Conservation (phyloP, 2,113 vertebrate genomes). For the Carettochelys insculpta region DNA sequence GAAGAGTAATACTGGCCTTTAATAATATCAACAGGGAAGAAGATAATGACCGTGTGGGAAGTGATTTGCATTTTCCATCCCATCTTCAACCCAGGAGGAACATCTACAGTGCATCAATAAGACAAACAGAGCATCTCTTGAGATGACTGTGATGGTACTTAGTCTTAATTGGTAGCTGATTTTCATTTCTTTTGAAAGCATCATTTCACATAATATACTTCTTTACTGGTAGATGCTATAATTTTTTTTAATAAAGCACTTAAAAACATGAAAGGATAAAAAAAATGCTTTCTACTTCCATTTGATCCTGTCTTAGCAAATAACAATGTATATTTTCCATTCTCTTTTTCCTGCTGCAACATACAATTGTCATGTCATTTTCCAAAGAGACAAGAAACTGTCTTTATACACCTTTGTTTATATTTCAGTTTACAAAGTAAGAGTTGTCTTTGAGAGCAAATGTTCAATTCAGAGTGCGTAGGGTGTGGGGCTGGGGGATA, state of each 20-base stretch:
- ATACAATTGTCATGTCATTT: not conserved
- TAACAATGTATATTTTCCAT: not conserved
- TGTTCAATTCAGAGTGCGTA: not conserved
- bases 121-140: slow-evolving; percentile 37
- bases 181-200: slow-evolving; percentile 39
- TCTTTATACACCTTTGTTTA: not conserved
- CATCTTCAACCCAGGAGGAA: not conserved
- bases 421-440: not conserved
- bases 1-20: not conserved
- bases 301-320: not conserved
- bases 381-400: not conserved
- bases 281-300: not conserved
- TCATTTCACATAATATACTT: slow-evolving; percentile 5
- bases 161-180: slow-evolving; percentile 43
- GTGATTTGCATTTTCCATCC: slow-evolving; percentile 22
- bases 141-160: slow-evolving; percentile 19
- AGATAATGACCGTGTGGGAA: not conserved
- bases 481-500: no score
- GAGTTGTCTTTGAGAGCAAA: not conserved
- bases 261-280: not conserved
- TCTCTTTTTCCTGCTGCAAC: not conserved
- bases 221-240: slow-evolving; percentile 21
- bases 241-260: slow-evolving; percentile 15
- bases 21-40: not conserved
- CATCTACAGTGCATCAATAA: slow-evolving; percentile 28